phyloP scores from a whole-genome alignment of 2,113 vertebrate species.

The Oreocharis arfaki region DNA sequence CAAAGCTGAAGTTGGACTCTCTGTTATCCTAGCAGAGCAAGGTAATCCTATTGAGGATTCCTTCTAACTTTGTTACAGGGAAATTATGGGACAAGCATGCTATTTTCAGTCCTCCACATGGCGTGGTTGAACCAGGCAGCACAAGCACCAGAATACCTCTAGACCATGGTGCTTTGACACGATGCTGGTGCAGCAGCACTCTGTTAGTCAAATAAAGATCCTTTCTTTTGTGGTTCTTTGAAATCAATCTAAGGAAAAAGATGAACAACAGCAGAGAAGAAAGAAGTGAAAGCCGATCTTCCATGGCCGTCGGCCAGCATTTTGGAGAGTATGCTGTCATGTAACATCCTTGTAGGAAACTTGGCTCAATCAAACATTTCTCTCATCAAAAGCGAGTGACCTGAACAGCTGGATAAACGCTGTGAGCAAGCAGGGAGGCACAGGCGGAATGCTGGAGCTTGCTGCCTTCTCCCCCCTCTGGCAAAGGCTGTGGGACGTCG shows the following conservation, averaged over 20 bases:
- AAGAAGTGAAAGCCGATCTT: not conserved
- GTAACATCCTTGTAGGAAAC: slow-evolving; percentile 21
- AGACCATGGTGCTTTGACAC: accelerated
- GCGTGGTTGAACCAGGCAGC: not conserved
- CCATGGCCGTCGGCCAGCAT: accelerated
- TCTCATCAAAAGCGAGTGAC: slow-evolving; percentile 29
- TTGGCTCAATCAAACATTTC: slow-evolving; percentile 27
- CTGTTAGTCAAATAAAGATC: not conserved
- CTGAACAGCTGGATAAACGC: slow-evolving; percentile 15
- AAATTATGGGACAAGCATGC: not conserved
- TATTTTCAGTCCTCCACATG: not conserved
- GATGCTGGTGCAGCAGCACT: accelerated
- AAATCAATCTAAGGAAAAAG: not conserved
- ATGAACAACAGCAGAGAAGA: not conserved
- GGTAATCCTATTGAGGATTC: not conserved
- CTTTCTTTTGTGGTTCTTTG: not conserved
- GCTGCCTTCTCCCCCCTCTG: not conserved
- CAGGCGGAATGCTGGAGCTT: not conserved
- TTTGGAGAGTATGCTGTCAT: not conserved
- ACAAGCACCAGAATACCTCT: not conserved
- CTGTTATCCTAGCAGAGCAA: not conserved
- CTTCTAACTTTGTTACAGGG: not conserved
- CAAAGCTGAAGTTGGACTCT: not conserved
- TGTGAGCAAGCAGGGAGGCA: not conserved
- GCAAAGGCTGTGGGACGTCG: accelerated